A percentile compares a stretch with the other conserved stretches of the same genome.
Conservation (phyloP, 37 sponge, comb jelly and placozoan genomes). For the Petrosia ficiformis region DNA sequence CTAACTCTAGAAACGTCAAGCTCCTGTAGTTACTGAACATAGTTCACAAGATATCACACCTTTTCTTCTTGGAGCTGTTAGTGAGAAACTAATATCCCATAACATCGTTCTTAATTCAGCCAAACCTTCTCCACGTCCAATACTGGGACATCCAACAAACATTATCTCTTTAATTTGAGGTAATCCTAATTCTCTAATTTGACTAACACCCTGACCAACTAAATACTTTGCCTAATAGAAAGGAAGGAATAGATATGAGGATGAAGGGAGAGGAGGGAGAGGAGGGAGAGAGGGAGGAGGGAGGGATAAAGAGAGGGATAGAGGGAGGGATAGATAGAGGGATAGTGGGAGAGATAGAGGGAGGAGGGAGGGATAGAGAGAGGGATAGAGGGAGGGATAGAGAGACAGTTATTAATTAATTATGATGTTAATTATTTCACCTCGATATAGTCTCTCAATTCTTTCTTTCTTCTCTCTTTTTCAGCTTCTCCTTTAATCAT, state of each 20-base stretch:
- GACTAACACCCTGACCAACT: conserved; percentile 43
- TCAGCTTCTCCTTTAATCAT: conserved; percentile 41
- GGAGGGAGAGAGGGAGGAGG: neutral
- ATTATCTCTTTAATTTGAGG: conserved; percentile 74
- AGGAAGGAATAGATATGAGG: too few relatives aligned
- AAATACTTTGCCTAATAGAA: too few relatives aligned
- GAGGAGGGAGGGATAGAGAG: too few relatives aligned
- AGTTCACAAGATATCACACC: too few relatives aligned
- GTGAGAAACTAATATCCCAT: conserved; percentile 73
- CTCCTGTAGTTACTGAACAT: too few relatives aligned
- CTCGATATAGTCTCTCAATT: conserved; percentile 37
- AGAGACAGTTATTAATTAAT: neutral
- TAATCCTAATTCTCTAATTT: conserved; percentile 71
- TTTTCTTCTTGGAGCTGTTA: conserved; percentile 38
- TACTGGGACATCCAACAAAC: conserved; percentile 70
- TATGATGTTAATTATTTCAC: too few relatives aligned
- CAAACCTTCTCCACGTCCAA: conserved; percentile 61
- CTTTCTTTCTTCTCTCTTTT: conserved; percentile 44
- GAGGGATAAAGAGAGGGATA: too few relatives aligned
- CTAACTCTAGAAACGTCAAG: too few relatives aligned
- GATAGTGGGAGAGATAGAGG: too few relatives aligned
- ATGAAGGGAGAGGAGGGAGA: neutral
- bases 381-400: too few relatives aligned
- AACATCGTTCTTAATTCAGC: conserved; percentile 62
- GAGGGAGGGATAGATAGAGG: too few relatives aligned